phyloP scores from a whole-genome alignment of 2,113 vertebrate genomes.

The Nothoprocta pentlandii region DNA sequence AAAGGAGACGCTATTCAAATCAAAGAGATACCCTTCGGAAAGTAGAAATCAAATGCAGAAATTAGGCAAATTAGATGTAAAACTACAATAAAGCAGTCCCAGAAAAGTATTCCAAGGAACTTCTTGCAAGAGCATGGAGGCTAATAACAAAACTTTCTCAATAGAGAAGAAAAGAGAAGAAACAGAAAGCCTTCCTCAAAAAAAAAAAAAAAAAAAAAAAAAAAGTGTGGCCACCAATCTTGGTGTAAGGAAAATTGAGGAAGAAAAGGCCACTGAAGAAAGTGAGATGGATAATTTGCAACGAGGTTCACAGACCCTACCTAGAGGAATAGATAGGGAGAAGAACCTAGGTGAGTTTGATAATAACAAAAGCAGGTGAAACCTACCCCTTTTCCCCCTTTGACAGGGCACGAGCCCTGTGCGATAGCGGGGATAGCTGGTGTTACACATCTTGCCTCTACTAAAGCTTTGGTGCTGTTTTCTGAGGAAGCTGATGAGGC shows the following conservation, averaged over 20 bases:
- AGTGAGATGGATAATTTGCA: not conserved
- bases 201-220: not conserved
- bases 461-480: not conserved
- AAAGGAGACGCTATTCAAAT: not conserved
- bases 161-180: not conserved
- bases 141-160: not conserved
- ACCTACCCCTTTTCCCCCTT: not conserved
- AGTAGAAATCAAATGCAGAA: constrained; percentile 26
- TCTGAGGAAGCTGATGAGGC: not conserved
- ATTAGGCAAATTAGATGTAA: constrained; percentile 47
- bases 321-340: not conserved
- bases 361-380: not conserved
- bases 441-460: fast-evolving
- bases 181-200: not conserved
- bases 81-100: constrained; percentile 14
- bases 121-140: not conserved
- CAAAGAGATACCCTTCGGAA: constrained; percentile 39
- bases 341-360: not conserved
- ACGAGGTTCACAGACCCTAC: not conserved
- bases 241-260: not conserved
- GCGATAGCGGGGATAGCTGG: no score
- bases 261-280: not conserved
- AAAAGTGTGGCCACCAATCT: constrained; percentile 1
- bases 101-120: constrained; percentile 15
- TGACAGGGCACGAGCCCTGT: not conserved